A percentile compares a stretch with the other conserved stretches of the same genome.
Conservation (phyloP, 2,113 vertebrate genomes). For the Zapornia atra region DNA sequence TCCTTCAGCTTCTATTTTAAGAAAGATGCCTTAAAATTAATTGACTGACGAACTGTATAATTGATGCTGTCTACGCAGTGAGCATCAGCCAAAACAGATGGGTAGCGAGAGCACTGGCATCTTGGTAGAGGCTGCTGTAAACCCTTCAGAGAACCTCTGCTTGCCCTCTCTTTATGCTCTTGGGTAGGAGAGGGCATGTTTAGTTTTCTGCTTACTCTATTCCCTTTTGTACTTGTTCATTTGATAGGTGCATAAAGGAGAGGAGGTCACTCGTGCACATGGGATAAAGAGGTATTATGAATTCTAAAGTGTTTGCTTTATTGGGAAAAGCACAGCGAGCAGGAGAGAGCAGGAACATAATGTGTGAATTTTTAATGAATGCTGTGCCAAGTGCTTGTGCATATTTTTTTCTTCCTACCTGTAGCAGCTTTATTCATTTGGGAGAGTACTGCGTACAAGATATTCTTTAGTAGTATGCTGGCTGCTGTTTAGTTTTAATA, state of each 20-base stretch:
- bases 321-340: constrained; percentile 47
- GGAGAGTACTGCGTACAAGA: constrained; percentile 61
- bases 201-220: constrained; percentile 69
- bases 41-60: constrained; percentile 4
- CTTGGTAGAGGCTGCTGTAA: neutral
- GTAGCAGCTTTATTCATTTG: constrained; percentile 70
- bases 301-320: constrained; percentile 73
- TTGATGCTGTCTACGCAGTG: neutral
- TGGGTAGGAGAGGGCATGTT: constrained; percentile 62
- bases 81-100: neutral
- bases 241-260: constrained; percentile 66
- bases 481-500: constrained; percentile 78
- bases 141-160: constrained; percentile 29
- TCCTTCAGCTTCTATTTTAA: constrained; percentile 20
- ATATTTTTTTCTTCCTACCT: constrained; percentile 39
- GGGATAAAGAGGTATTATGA: constrained; percentile 71
- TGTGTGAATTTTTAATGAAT: constrained; percentile 72
- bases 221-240: constrained; percentile 67
- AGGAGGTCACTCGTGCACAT: constrained; percentile 62
- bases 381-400: constrained; percentile 35
- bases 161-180: constrained; percentile 22
- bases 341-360: constrained; percentile 38
- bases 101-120: neutral
- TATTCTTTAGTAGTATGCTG: constrained; percentile 50
- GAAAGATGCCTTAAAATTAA: constrained; percentile 24